Conservation (phyloP, 2,797 vertebrate genomes). For the Coluber constrictor region DNA sequence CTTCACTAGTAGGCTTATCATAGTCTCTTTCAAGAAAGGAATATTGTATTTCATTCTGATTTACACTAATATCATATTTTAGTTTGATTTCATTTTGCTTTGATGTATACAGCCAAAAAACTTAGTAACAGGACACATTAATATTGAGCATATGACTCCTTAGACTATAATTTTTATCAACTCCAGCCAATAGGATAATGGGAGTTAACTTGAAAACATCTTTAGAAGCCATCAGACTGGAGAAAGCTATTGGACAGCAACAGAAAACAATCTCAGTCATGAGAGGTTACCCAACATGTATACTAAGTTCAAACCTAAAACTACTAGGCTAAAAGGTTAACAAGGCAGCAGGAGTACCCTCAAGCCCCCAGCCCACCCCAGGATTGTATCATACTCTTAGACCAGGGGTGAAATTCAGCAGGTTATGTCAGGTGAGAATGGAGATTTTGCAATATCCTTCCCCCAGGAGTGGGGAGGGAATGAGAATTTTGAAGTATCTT, state of each 20-base stretch:
- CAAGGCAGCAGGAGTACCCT: too few species aligned
- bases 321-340: background rate
- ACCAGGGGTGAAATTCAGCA: too few species aligned
- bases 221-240: background rate
- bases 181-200: background rate
- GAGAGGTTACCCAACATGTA: background rate
- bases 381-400: background rate
- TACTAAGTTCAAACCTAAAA: background rate
- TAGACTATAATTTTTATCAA: background rate
- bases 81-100: background rate
- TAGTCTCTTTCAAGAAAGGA: background rate
- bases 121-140: background rate
- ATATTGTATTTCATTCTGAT: background rate
- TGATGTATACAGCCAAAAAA: slow-evolving; percentile 6
- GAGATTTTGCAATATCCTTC: too few species aligned
- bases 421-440: too few species aligned
- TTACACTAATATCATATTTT: background rate
- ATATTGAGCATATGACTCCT: background rate
- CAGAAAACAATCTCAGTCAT: background rate
- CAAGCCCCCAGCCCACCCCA: too few species aligned
- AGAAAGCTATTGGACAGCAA: background rate
- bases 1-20: slow-evolving; percentile 18
- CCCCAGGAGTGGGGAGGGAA: too few species aligned
- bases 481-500: too few species aligned
- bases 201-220: background rate